Evolutionary conservation across 1,140 invertebrate genomes (phyloP).

Genomic region (Rhopalosiphum maidis): DNA sequence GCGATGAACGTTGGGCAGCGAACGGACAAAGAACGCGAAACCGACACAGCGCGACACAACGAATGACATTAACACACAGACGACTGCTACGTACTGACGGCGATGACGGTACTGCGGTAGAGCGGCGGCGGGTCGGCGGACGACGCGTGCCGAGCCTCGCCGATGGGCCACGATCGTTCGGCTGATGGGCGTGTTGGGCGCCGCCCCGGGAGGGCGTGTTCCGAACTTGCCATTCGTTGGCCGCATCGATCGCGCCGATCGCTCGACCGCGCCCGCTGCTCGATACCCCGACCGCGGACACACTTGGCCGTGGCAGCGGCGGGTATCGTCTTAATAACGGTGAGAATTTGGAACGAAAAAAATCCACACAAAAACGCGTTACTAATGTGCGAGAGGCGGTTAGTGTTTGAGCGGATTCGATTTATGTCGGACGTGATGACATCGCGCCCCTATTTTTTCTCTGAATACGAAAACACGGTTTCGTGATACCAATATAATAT

Average conservation of each 20-base stretch:
- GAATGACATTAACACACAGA: accelerated
- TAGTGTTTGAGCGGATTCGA: not conserved
- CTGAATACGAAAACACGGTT: not conserved
- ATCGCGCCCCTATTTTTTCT: not conserved
- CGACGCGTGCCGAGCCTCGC: conserved; percentile 3
- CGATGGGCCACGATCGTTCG: not conserved
- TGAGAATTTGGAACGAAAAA: conserved; percentile 25
- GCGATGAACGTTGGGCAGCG: not conserved
- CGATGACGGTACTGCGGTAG: not conserved
- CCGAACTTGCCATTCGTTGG: not conserved
- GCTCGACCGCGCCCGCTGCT: conserved; percentile 36
- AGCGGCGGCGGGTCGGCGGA: not conserved
- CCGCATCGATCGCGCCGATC: conserved; percentile 50
- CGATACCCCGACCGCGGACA: not conserved
- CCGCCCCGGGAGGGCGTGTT: conserved; percentile 21
- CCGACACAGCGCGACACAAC: not conserved
- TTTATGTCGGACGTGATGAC: not conserved
- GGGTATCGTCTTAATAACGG: not conserved
- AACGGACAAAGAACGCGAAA: not conserved
- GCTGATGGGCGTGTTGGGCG: not conserved
- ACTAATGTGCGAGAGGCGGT: not conserved
- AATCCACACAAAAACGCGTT: not conserved
- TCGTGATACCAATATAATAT: not conserved
- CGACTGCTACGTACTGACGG: not conserved
- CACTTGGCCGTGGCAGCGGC: not conserved